Evolutionary conservation across 2,888 invertebrate genomes (phyloP).

Genomic region (Helleia helle): DNA sequence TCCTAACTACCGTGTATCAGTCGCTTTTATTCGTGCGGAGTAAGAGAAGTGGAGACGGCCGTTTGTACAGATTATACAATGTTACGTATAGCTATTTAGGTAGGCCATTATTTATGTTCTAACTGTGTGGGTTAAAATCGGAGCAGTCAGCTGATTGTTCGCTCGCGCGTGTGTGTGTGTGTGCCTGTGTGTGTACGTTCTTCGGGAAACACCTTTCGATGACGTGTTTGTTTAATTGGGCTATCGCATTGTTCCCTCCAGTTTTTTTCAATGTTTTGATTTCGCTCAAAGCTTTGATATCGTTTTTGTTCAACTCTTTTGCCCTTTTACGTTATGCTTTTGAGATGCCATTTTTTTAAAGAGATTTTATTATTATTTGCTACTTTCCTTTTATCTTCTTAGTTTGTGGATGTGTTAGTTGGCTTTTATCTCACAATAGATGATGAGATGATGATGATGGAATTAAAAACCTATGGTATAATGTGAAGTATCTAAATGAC

Average conservation of each 20-base stretch:
- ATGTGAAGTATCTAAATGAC: too few species aligned
- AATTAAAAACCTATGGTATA: too few species aligned
- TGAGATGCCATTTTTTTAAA: neutral
- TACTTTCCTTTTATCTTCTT: too few species aligned
- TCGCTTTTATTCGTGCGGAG: constrained; percentile 47
- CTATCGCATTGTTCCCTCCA: constrained; percentile 66
- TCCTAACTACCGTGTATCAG: constrained; percentile 45
- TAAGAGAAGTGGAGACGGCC: constrained; percentile 54
- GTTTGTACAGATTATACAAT: constrained; percentile 70
- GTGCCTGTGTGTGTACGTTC: constrained; percentile 46
- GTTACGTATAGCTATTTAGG: constrained; percentile 70
- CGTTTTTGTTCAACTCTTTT: constrained; percentile 18
- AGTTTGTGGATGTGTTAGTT: too few species aligned
- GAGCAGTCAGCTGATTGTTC: constrained; percentile 73
- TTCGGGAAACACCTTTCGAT: constrained; percentile 75
- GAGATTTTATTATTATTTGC: too few species aligned
- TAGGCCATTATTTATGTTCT: constrained; percentile 74
- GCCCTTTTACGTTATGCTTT: constrained; percentile 4
- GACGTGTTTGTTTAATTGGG: constrained; percentile 73
- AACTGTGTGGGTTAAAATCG: constrained; percentile 72
- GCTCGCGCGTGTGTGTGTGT: constrained; percentile 35
- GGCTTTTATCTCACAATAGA: too few species aligned
- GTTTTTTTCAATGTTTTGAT: constrained; percentile 17
- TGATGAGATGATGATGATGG: too few species aligned
- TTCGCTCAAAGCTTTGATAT: constrained; percentile 15